phyloP scores from a whole-genome alignment of 2,113 vertebrate species.

The Geococcyx californianus region DNA sequence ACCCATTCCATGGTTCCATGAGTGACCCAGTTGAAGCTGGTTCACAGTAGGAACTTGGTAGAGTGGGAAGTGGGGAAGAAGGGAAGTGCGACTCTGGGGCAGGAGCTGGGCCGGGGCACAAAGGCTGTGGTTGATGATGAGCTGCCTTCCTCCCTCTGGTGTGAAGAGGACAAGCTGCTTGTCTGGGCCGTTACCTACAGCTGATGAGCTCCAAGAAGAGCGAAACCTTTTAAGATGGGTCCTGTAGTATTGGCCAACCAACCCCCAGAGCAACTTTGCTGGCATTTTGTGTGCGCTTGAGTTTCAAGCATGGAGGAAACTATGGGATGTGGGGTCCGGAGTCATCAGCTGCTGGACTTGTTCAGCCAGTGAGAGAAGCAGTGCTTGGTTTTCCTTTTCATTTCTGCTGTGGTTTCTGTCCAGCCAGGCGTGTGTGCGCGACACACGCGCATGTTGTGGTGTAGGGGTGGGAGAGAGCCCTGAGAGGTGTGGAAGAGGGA shows the following conservation, averaged over 20 bases:
- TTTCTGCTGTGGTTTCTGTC: not conserved
- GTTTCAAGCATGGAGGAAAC: not conserved
- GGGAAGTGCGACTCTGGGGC: too few species aligned
- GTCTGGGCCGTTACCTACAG: not conserved
- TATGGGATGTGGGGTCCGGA: fast-evolving
- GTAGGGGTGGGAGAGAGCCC: not conserved
- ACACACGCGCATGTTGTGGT: fast-evolving
- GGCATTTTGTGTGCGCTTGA: not conserved
- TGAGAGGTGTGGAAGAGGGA: not conserved
- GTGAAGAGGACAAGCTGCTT: not conserved
- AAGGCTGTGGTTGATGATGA: not conserved
- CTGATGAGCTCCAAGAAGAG: not conserved
- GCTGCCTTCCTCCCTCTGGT: not conserved
- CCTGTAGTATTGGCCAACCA: constrained; percentile 71
- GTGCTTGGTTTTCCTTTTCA: not conserved
- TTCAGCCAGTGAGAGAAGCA: not conserved
- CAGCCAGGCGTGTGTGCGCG: not conserved
- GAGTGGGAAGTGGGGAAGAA: not conserved
- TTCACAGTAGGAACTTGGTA: fast-evolving
- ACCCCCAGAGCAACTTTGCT: not conserved
- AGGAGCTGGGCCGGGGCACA: not conserved
- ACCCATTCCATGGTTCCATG: too few species aligned
- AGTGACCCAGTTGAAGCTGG: fast-evolving
- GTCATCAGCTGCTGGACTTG: not conserved
- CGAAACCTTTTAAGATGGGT: constrained; percentile 56